These are phyloP conservation scores for Hozukius guyotensis DNA, from an alignment of 2,797 vertebrate genomes.

Conservation along the genomic window DNA sequence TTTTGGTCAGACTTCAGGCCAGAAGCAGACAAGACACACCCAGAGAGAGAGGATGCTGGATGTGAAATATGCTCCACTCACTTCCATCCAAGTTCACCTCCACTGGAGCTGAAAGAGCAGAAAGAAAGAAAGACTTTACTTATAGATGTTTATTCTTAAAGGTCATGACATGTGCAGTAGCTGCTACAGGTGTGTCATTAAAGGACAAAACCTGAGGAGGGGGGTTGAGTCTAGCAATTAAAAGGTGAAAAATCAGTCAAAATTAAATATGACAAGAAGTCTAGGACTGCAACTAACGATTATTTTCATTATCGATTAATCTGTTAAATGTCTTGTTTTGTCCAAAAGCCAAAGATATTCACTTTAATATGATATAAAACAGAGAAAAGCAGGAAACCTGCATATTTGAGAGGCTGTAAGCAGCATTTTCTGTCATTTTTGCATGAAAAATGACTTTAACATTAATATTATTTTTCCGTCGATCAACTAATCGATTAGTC, in stretches of 20 bases:
- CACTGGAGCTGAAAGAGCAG: neutral
- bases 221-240: neutral
- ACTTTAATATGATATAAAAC: too few relatives aligned
- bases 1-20: conserved; percentile 80
- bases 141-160: neutral
- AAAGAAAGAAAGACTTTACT: neutral
- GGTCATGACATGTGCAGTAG: neutral
- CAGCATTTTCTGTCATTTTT: too few relatives aligned
- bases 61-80: conserved; percentile 17
- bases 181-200: neutral
- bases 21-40: conserved; percentile 79
- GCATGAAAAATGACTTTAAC: too few relatives aligned
- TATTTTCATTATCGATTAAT: too few relatives aligned
- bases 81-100: conserved; percentile 30
- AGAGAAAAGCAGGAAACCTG: too few relatives aligned
- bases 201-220: neutral
- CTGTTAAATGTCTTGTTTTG: too few relatives aligned
- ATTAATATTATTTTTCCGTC: too few relatives aligned
- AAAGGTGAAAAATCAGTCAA: neutral
- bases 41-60: conserved; percentile 59
- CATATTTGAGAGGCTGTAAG: too few relatives aligned
- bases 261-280: neutral
- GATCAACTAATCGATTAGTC: too few relatives aligned
- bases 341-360: too few relatives aligned
- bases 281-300: too few relatives aligned